Evolutionary conservation across 2,888 invertebrate species (phyloP), one percentile per base, ranked within the genome.

Genomic region (Zele albiditarsus): DNA sequence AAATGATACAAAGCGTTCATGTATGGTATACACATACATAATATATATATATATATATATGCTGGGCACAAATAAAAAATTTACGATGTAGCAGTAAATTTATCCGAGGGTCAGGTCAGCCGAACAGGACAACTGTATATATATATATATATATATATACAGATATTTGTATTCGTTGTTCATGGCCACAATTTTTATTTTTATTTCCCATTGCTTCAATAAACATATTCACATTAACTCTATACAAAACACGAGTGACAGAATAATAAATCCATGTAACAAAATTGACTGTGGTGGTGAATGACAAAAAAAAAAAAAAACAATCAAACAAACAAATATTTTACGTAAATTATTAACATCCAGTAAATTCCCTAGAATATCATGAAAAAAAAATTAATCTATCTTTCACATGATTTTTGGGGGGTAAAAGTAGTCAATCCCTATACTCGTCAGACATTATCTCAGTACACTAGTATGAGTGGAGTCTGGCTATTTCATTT

Each of bases 1-100:
- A 53, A 53, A 53, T 53, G 20, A 20, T 53, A 53, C 20, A 53
- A 53, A 53, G 20, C 53, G n/a, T 53, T 53, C n/a, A 3, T 53
- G 20, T n/a, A 20, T 53, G 53, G 8, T 53, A 8, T 8, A 53
- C 20, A 38, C 38, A 38, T 12, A 38, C 38, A 38, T 38, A 12
- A 38, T 38, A 8, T 38, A 38, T 38, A 38, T 8, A 6, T 31
- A 6, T 31, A 31, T 42, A n/a, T n/a, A 49, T 49, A 53, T 53
- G n/a, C 10, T 10, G 53, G 20, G 53, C 20, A 20, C n/a, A 53
- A 53, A 53, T 53, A 53, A 53, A 53, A 53, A 53, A 53, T 53
- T 53, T 53, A 53, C 53, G 53, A 53, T 53, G 23, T 53, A n/a
- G 20, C 20, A 53, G 53, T 53, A 53, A 53, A 53, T 53, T 53